Base-by-base conservation (phyloP, 2,113 vertebrate species). In the Pseudorasbora parva region DNA sequence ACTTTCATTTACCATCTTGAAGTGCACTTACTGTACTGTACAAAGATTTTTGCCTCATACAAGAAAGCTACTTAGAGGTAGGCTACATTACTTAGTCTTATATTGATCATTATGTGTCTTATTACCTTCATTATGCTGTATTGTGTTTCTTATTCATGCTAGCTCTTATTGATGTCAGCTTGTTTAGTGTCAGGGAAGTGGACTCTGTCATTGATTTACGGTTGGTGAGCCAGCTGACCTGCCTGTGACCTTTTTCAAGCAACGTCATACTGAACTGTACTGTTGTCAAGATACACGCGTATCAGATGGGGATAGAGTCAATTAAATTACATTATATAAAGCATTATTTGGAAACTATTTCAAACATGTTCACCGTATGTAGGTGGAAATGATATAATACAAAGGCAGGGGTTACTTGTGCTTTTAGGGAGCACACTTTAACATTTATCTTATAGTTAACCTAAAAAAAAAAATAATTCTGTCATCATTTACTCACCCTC, bases 171-270 rank as follows among this genome's bases (percentile, higher is more conserved):
- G 21, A 78, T 43, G 56, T 78, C 23, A 49, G 72, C 43, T 17
- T 77, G n/a, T n/a, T 59, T n/a, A 71, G 19, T 75, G 47, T 75
- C 25, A 27, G 21, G 43, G 30, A 60, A 59, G 33, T 78, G 33
- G 75, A 77, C 27, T 59, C 72, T 74, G 72, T 41, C 33, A 59
- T 78, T 78, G 54, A 78, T 78, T 59, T 78, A 59, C 54, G 4
- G 30, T 41, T 77, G 37, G 30, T 60, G 21, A 78, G n/a, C 21
- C 27, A 60, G 21, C 33, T 78, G 75, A 78, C 33, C 54, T 43
- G 7, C 33, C 4, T 17, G 33, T 4, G 2, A 43, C 56, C 21
- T 7, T 23, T 21, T 78, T 59, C 8, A 78, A 19, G 14, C 15
- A 33, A 12, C 25, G 8, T 74, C 23, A 19, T 49, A 64, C 25